phyloP scores from a whole-genome alignment of 2,113 vertebrate species.

The Cardinalis cardinalis region DNA sequence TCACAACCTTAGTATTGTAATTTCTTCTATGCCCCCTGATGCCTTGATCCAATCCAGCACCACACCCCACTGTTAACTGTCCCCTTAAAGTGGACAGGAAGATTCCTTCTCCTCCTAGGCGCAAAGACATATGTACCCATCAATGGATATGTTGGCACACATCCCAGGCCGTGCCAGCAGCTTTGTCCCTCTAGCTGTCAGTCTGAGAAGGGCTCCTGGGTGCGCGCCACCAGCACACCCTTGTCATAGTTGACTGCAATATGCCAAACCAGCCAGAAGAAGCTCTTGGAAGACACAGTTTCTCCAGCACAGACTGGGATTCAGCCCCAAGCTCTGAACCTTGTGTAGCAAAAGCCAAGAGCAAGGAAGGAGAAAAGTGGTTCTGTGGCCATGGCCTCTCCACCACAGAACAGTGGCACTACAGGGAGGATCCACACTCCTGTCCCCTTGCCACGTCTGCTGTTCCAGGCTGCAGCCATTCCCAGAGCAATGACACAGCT shows the following conservation, averaged over 20 bases:
- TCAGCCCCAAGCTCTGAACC: neutral
- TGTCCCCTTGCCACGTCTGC: neutral
- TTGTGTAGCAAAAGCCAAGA: neutral
- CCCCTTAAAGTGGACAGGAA: neutral
- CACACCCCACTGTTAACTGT: neutral
- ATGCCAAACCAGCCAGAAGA: neutral
- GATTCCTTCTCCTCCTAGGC: neutral
- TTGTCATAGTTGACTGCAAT: neutral
- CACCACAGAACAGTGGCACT: neutral
- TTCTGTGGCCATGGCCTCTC: neutral
- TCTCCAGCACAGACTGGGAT: neutral
- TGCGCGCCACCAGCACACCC: rapidly evolving
- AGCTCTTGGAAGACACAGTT: neutral
- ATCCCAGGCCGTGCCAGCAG: neutral
- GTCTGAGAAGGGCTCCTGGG: neutral
- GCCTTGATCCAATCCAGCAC: neutral
- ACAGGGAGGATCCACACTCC: neutral
- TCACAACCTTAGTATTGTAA: neutral
- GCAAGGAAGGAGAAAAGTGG: neutral
- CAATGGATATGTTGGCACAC: neutral
- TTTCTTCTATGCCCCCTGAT: neutral
- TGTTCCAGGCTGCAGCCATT: neutral
- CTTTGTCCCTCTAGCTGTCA: neutral
- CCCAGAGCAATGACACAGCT: neutral
- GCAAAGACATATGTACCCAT: neutral